Evolutionary conservation across 2,797 vertebrate species (phyloP).

Genomic region (Neosilurus mollespiculum): DNA sequence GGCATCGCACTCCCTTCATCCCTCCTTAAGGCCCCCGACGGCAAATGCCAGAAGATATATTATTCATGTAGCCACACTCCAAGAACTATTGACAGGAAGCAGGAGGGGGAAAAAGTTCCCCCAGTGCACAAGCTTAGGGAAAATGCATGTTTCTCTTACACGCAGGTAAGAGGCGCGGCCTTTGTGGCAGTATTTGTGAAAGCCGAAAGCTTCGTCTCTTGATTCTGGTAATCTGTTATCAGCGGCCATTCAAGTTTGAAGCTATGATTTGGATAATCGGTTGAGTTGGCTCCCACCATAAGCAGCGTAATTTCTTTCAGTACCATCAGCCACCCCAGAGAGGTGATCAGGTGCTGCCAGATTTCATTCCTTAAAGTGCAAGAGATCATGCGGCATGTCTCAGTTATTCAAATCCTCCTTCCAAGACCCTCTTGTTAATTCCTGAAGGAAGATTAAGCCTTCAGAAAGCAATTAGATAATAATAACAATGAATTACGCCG

Average conservation of each 20-base stretch:
- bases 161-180: conserved; percentile 30
- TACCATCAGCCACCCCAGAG: conserved; percentile 31
- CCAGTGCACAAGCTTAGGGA: conserved; percentile 24
- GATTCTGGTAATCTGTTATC: conserved; percentile 40
- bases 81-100: conserved; percentile 56
- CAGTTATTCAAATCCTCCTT: conserved; percentile 52
- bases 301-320: conserved; percentile 35
- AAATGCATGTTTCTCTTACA: conserved; percentile 28
- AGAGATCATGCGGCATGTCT: conserved; percentile 24
- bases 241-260: conserved; percentile 24
- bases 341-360: conserved; percentile 34
- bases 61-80: conserved; percentile 57
- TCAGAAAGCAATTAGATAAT: conserved; percentile 58
- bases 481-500: conserved; percentile 58
- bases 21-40: conserved; percentile 53
- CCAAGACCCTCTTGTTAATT: conserved; percentile 46
- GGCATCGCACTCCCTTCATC: conserved; percentile 51
- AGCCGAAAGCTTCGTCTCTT: conserved; percentile 37
- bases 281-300: conserved; percentile 41
- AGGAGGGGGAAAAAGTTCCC: conserved; percentile 21
- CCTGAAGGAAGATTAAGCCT: conserved; percentile 57
- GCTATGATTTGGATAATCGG: conserved; percentile 42
- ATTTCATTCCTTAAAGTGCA: conserved; percentile 24
- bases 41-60: conserved; percentile 62
- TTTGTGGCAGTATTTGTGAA: conserved; percentile 25